These are phyloP conservation scores for Pristionchus entomophagus DNA, from an alignment of 2,888 invertebrate species.

Conservation along the genomic window DNA sequence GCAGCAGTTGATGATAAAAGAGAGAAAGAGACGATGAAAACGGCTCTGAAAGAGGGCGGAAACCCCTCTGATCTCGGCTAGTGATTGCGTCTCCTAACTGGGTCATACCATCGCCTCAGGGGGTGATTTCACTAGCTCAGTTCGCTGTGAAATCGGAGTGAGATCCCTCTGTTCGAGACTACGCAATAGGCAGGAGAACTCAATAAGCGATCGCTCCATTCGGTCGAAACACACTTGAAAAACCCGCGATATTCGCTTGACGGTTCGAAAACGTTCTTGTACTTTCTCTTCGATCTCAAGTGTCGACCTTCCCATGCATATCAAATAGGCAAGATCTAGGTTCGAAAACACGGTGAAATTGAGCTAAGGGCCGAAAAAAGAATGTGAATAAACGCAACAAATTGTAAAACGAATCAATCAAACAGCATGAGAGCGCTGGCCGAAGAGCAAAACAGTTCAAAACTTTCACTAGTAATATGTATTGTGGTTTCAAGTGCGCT, in stretches of 20 bases:
- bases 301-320: background rate
- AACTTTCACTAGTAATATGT: constrained; percentile 24
- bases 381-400: background rate
- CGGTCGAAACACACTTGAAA: constrained; percentile 23
- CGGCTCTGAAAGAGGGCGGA: background rate
- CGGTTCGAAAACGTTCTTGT: constrained; percentile 19
- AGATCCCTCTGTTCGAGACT: constrained; percentile 3
- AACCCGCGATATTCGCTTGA: background rate
- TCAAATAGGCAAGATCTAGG: background rate
- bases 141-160: background rate
- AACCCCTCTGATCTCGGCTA: background rate
- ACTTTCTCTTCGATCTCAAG: background rate
- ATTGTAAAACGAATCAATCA: constrained; percentile 37
- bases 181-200: constrained; percentile 15
- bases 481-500: constrained; percentile 20
- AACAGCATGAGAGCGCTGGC: background rate
- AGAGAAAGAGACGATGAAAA: background rate
- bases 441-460: background rate
- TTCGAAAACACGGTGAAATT: background rate
- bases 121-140: constrained; percentile 18
- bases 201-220: background rate
- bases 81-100: constrained; percentile 6
- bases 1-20: background rate
- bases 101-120: too few relatives aligned
- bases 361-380: background rate